These are phyloP conservation scores for Plagodis dolabraria DNA, from an alignment of 2,888 invertebrate genomes.

Conservation along the genomic window DNA sequence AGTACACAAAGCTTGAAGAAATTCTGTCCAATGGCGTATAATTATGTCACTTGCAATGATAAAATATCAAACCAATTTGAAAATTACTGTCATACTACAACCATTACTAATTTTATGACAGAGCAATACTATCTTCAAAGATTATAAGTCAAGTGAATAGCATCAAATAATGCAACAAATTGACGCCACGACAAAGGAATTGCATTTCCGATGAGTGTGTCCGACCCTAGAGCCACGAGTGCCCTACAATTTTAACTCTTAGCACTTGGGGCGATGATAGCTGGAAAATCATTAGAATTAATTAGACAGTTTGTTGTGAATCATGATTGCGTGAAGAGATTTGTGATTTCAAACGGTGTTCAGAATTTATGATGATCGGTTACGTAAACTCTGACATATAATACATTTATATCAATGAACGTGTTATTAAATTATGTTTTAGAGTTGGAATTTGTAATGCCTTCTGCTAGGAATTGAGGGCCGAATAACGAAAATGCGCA, in stretches of 20 bases:
- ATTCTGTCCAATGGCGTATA: too few relatives aligned
- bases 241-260: slow-evolving; percentile 11
- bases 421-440: too few relatives aligned
- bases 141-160: neutral
- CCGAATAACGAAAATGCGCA: neutral
- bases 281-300: slow-evolving; percentile 17
- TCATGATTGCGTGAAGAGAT: neutral
- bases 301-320: slow-evolving; percentile 1
- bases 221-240: slow-evolving; percentile 4
- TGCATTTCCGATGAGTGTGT: slow-evolving; percentile 2
- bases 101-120: too few relatives aligned
- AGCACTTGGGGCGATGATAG: neutral
- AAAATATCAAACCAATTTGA: too few relatives aligned
- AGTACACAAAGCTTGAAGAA: too few relatives aligned
- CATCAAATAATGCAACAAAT: slow-evolving; percentile 9
- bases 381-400: neutral
- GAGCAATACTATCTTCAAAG: too few relatives aligned
- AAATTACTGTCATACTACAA: too few relatives aligned
- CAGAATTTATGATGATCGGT: neutral
- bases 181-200: slow-evolving; percentile 10
- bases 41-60: too few relatives aligned
- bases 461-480: too few relatives aligned
- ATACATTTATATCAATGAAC: neutral
- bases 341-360: neutral
- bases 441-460: too few relatives aligned